Evolutionary conservation across 2,888 invertebrate species (phyloP).

Genomic region (Schrankia costaestrigalis): DNA sequence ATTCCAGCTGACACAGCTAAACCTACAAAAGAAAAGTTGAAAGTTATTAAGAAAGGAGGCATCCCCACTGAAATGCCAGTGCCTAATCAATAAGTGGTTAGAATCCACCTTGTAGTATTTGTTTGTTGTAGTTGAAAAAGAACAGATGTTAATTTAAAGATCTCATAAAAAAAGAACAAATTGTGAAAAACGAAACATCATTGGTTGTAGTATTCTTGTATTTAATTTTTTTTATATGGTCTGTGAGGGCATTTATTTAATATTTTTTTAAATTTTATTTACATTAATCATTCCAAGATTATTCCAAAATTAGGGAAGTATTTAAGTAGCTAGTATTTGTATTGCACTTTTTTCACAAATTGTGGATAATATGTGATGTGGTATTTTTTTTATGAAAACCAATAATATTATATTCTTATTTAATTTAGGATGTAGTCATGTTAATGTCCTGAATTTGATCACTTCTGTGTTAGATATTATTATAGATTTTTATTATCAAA

Average conservation of each 20-base stretch:
- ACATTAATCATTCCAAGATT: no score
- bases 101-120: slow-evolving; percentile 19
- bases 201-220: not conserved
- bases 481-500: no score
- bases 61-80: slow-evolving; percentile 67
- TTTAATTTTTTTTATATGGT: slow-evolving; percentile 13
- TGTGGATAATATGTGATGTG: not conserved
- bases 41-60: slow-evolving; percentile 82
- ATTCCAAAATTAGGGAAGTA: no score
- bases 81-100: slow-evolving; percentile 43
- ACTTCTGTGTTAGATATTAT: no score
- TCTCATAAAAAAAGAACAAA: slow-evolving; percentile 30
- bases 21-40: slow-evolving; percentile 77
- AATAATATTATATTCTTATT: not conserved
- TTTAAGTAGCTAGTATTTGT: no score
- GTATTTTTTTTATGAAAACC: not conserved
- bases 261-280: no score
- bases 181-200: slow-evolving; percentile 5
- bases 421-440: not conserved
- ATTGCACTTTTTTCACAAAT: slow-evolving; percentile 1
- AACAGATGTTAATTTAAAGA: slow-evolving; percentile 21
- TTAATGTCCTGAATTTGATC: not conserved
- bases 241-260: slow-evolving; percentile 18
- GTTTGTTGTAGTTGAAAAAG: no score
- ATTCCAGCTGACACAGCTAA: slow-evolving; percentile 77